A percentile compares a stretch with the other conserved stretches of the same genome.
Conservation (phyloP, 2,797 vertebrate genomes). For the Amniataba percoides region DNA sequence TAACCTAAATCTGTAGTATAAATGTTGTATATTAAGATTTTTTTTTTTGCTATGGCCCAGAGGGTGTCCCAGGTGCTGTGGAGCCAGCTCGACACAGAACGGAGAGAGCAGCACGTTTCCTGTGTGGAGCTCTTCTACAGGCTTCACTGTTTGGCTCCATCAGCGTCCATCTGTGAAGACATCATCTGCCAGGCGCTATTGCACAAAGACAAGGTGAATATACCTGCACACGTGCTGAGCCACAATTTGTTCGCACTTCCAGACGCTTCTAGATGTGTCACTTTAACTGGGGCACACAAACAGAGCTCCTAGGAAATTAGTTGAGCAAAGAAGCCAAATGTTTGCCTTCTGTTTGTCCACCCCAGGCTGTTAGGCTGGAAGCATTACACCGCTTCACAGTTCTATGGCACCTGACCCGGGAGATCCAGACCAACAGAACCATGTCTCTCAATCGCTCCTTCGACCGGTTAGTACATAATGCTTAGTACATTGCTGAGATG, state of each 20-base stretch:
- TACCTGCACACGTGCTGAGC: not conserved
- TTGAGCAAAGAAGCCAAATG: constrained; percentile 20
- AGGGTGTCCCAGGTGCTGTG: constrained; percentile 93
- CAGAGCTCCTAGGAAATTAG: not conserved
- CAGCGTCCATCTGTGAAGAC: constrained; percentile 94
- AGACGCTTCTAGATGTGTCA: not conserved
- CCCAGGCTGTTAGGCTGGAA: constrained; percentile 88
- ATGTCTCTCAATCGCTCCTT: constrained; percentile 94
- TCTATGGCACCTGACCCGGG: constrained; percentile 97
- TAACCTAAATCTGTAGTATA: not conserved
- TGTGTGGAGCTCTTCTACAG: constrained; percentile 96
- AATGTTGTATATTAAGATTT: constrained; percentile 6
- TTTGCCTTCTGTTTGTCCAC: constrained; percentile 43
- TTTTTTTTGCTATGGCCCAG: constrained; percentile 73
- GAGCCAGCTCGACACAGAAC: constrained; percentile 93
- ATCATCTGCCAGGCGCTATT: constrained; percentile 94
- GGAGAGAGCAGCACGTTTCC: constrained; percentile 92
- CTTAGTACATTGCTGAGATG: not conserved
- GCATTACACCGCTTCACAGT: constrained; percentile 95
- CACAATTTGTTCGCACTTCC: not conserved
- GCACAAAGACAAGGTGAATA: constrained; percentile 90
- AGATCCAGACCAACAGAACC: constrained; percentile 92
- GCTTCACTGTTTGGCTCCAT: constrained; percentile 95
- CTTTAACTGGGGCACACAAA: constrained; percentile 30
- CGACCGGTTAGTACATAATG: constrained; percentile 88